These are phyloP conservation scores for Anarrhichthys ocellatus DNA, from an alignment of 2,113 vertebrate species.

Conservation along the genomic window DNA sequence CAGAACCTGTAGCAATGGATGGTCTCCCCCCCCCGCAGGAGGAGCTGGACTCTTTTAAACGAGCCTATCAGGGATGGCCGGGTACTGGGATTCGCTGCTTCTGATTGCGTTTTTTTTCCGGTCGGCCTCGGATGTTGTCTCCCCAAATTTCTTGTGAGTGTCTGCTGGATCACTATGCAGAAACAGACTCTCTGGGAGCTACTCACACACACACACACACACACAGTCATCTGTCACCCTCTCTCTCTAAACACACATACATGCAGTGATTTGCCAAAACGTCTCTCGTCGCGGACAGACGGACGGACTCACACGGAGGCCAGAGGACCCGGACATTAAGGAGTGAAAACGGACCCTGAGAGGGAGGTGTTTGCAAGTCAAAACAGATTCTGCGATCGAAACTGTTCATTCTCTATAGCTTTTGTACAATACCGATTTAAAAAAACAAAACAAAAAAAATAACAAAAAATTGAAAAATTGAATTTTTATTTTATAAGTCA, in stretches of 20 bases:
- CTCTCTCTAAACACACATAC: slow-evolving; percentile 36
- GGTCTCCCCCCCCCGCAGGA: slow-evolving; percentile 40
- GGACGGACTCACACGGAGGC: slow-evolving; percentile 79
- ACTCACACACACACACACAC: slow-evolving; percentile 63
- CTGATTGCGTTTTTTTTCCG: slow-evolving; percentile 46
- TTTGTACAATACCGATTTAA: slow-evolving; percentile 94
- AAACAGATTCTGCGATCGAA: slow-evolving; percentile 86
- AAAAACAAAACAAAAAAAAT: slow-evolving; percentile 58
- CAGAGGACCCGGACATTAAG: slow-evolving; percentile 74
- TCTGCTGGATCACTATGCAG: slow-evolving; percentile 82
- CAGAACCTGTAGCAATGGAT: slow-evolving; percentile 45
- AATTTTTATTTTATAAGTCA: slow-evolving; percentile 99
- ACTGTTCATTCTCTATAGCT: slow-evolving; percentile 95
- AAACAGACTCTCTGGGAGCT: slow-evolving; percentile 80
- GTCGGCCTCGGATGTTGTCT: slow-evolving; percentile 41
- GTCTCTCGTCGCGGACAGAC: slow-evolving; percentile 83
- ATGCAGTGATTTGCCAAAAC: slow-evolving; percentile 88
- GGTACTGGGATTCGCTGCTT: slow-evolving; percentile 45
- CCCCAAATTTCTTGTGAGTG: slow-evolving; percentile 66
- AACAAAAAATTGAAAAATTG: slow-evolving; percentile 87
- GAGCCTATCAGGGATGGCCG: slow-evolving; percentile 53
- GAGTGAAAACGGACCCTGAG: slow-evolving; percentile 64
- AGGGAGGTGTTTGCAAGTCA: slow-evolving; percentile 76
- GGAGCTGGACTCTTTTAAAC: slow-evolving; percentile 58
- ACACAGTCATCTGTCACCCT: slow-evolving; percentile 25